Base-by-base conservation (phyloP, 2,113 vertebrate genomes). In the Cavia porcellus region DNA sequence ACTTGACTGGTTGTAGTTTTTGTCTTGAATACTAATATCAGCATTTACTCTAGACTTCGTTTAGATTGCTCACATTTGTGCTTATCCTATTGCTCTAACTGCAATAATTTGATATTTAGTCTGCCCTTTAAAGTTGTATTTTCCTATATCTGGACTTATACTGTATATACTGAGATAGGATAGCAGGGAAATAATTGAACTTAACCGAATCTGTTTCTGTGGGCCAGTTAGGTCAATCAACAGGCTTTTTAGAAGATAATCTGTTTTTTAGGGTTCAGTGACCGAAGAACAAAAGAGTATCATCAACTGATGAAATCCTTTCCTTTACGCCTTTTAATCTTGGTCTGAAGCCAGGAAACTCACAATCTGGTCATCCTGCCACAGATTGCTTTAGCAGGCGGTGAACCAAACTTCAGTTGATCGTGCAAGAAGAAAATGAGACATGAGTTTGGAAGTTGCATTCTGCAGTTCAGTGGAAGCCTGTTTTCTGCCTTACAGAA, bases 1-100 rank as follows among this genome's bases (percentile, higher is more conserved):
- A 50, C 42, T 28, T 84, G n/a, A 38, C 89, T 96, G 57, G 66
- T 64, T 92, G 94, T 77, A 38, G 47, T 79, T 96, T 93, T 95
- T 86, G 47, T 68, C 35, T 75, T 57, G 47, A 50, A 85, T 64
- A 80, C 47, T 80, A 62, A 55, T 66, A n/a, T 85, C 52, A 74
- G 79, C 64, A 77, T 12, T 64, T 59, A 64, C 3, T 86, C 20
- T 25, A 82, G 17, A 90, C 24, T 93, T 28, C 79, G 28, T 84
- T 47, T 3, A 57, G 82, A 38, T 95, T 50, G 59, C 52, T 70
- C 61, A 42, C 19, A 79, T 79, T 89, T 90, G 50, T 70, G 59
- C 35, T 92, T 70, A 90, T 95, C 82, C 52, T 77, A 3, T 38
- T 42, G 0, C 75, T 42, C 28, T 80, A 81, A 70, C 45, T 85